A percentile compares a stretch with the other conserved stretches of the same genome.
Conservation (phyloP, 2,113 vertebrate species). For the Sphyrna mokarran region DNA sequence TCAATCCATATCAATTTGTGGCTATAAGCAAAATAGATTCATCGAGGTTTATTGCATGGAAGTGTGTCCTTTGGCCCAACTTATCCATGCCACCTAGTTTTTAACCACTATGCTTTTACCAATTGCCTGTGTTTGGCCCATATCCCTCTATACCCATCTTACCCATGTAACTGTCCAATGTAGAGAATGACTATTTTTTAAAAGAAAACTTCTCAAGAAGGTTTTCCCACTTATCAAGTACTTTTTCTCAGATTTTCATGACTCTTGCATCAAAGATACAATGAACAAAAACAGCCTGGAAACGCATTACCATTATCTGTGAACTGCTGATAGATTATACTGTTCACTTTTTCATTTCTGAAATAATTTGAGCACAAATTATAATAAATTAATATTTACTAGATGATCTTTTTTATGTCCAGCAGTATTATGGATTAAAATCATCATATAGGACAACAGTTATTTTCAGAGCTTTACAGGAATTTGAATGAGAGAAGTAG, state of each 20-base stretch:
- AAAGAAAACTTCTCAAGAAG: neutral
- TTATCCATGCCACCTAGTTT: too few relatives aligned
- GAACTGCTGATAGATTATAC: neutral
- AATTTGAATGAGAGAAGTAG: conserved; percentile 3
- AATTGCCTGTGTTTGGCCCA: too few relatives aligned
- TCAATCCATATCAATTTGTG: neutral
- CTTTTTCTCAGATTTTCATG: neutral
- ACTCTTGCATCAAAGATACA: neutral
- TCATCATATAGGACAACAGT: neutral
- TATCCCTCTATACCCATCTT: too few relatives aligned
- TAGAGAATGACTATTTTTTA: neutral
- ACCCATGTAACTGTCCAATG: too few relatives aligned
- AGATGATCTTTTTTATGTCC: neutral
- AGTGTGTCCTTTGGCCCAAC: too few relatives aligned
- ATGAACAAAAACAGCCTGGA: neutral
- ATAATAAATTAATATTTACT: neutral
- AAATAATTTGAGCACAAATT: neutral
- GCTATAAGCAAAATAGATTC: neutral
- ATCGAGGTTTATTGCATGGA: too few relatives aligned
- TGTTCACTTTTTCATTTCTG: neutral
- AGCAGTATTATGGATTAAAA: neutral
- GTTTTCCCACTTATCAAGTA: neutral
- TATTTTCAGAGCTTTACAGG: neutral
- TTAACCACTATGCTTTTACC: too few relatives aligned
- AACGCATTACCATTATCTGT: neutral